phyloP scores from a whole-genome alignment of 1,140 invertebrate species.

The Temnothorax nylanderi region DNA sequence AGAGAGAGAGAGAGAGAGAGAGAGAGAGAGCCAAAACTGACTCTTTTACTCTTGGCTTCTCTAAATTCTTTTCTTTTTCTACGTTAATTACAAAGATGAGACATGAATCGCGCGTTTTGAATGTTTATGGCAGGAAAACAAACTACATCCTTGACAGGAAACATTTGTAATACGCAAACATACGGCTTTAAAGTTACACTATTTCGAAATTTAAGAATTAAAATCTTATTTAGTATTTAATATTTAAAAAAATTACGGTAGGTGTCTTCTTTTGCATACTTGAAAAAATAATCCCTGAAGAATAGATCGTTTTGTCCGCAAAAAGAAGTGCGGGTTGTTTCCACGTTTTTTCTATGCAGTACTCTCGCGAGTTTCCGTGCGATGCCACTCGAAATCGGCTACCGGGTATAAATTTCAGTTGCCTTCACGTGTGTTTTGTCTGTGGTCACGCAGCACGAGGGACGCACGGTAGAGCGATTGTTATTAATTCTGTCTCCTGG shows the following conservation, averaged over 20 bases:
- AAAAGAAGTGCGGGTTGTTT: not conserved
- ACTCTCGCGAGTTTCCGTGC: conserved; percentile 42
- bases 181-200: not conserved
- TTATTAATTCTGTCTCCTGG: conserved; percentile 83
- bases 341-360: not conserved
- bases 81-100: not conserved
- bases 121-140: no score
- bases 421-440: conserved; percentile 70
- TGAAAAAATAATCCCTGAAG: not conserved
- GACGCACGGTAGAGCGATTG: conserved; percentile 73
- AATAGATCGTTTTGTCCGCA: not conserved
- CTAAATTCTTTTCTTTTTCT: not conserved
- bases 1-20: not conserved
- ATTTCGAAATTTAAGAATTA: not conserved
- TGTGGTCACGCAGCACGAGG: conserved; percentile 46
- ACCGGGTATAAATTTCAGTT: conserved; percentile 71
- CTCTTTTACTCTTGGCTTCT: not conserved
- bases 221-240: not conserved
- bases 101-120: not conserved
- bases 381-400: conserved; percentile 58
- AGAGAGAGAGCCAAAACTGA: not conserved
- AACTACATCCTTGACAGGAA: not conserved
- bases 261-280: not conserved
- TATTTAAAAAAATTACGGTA: not conserved
- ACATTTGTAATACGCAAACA: not conserved